A percentile compares a stretch with the other conserved stretches of the same genome.
phyloP scores from a whole-genome alignment of 2,797 vertebrate species.

The Myripristis jacobus region DNA sequence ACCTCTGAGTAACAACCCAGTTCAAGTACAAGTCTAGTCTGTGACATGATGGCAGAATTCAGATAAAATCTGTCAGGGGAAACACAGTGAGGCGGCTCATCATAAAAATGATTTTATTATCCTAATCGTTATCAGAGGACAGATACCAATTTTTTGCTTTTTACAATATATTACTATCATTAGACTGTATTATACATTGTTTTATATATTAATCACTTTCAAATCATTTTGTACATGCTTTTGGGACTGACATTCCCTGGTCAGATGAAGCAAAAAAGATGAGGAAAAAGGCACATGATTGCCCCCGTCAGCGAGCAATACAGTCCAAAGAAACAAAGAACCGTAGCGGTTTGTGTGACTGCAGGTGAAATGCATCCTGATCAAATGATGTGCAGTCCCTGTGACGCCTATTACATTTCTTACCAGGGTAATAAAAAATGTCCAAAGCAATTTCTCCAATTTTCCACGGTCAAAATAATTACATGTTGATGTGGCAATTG shows the following conservation, averaged over 20 bases:
- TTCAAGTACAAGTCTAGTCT: not conserved
- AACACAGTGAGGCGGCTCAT: conserved; percentile 32
- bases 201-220: conserved; percentile 81
- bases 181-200: conserved; percentile 81
- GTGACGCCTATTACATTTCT: conserved; percentile 61
- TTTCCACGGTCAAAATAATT: conserved; percentile 64
- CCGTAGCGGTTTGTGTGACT: conserved; percentile 56
- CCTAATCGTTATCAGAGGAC: conserved; percentile 77
- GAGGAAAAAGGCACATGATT: conserved; percentile 94
- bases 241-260: conserved; percentile 82
- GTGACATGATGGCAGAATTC: not conserved
- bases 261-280: conserved; percentile 82
- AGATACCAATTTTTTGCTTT: conserved; percentile 63
- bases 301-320: conserved; percentile 83
- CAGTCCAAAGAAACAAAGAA: conserved; percentile 83
- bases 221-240: conserved; percentile 90
- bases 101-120: conserved; percentile 82
- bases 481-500: conserved; percentile 64
- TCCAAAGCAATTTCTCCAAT: conserved; percentile 73
- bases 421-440: conserved; percentile 57
- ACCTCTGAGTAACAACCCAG: not conserved
- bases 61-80: conserved; percentile 9
- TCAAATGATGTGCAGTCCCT: conserved; percentile 50
- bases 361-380: conserved; percentile 50
- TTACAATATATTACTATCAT: conserved; percentile 84